Percentiles rank a stretch among this genome's conserved stretches.
phyloP scores from a whole-genome alignment of 2,113 vertebrate genomes.

The Phasianus colchicus region DNA sequence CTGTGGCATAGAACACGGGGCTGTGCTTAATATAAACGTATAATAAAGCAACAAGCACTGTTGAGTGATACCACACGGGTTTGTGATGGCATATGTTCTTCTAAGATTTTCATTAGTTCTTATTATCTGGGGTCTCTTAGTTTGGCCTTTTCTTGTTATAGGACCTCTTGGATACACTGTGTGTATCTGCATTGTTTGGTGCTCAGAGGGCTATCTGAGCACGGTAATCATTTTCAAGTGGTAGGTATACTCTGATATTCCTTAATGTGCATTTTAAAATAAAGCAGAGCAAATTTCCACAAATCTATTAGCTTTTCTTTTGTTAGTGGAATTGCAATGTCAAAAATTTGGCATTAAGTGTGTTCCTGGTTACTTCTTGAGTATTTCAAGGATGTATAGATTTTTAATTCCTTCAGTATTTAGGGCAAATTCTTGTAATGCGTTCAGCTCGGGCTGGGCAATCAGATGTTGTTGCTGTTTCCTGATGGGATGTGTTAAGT shows the following conservation, averaged over 20 bases:
- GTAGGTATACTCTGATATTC: neutral
- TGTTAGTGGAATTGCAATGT: neutral
- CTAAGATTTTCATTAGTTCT: neutral
- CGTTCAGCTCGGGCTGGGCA: neutral
- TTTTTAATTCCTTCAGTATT: neutral
- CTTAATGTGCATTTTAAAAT: neutral
- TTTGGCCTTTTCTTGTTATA: neutral
- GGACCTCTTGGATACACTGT: neutral
- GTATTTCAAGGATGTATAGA: neutral
- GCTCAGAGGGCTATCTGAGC: neutral
- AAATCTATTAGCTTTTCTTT: neutral
- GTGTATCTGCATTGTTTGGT: neutral
- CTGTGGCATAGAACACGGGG: neutral
- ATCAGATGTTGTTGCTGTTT: neutral
- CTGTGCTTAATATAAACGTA: neutral
- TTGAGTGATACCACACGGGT: neutral
- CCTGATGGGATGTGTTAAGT: neutral
- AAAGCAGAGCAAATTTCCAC: neutral
- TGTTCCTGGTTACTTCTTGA: neutral
- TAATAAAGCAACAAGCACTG: neutral
- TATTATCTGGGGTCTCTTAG: neutral
- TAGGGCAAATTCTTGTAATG: neutral
- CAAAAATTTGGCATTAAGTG: neutral
- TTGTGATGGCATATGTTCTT: neutral
- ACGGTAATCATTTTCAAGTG: neutral